Percentiles rank a stretch among this genome's conserved stretches.
phyloP scores from a whole-genome alignment of 2,888 invertebrate species.

The Rhagophthalmus giganteus region DNA sequence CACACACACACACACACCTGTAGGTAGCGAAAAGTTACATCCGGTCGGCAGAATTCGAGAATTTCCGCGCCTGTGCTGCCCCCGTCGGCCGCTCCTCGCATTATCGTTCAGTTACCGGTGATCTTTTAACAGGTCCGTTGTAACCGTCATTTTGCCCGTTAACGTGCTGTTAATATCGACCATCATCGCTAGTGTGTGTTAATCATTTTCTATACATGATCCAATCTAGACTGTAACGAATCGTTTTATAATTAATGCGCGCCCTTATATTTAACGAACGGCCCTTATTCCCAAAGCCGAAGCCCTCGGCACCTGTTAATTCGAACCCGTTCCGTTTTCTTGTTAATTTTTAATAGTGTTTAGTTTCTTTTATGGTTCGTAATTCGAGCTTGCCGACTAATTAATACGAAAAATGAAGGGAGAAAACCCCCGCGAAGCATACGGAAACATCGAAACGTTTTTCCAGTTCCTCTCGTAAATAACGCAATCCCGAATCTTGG shows the following conservation, averaged over 20 bases:
- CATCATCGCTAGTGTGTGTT: neutral
- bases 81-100: conserved; percentile 28
- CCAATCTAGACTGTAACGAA: conserved; percentile 1
- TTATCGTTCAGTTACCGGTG: conserved; percentile 29
- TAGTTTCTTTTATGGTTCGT: neutral
- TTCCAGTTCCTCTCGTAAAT: no score
- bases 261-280: neutral
- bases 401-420: neutral
- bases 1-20: no score
- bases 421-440: neutral
- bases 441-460: neutral
- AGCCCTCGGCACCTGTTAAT: neutral
- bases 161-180: conserved; percentile 17
- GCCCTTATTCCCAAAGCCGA: neutral
- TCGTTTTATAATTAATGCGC: conserved; percentile 1
- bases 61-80: conserved; percentile 35
- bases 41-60: conserved; percentile 34
- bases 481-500: conserved; percentile 2
- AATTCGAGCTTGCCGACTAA: no score
- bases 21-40: conserved; percentile 32
- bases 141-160: conserved; percentile 18
- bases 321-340: no score
- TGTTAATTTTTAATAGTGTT: neutral
- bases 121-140: conserved; percentile 21
- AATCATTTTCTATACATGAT: conserved; percentile 1